Conservation (phyloP, 2,797 vertebrate species). For the Darevskia mixta region DNA sequence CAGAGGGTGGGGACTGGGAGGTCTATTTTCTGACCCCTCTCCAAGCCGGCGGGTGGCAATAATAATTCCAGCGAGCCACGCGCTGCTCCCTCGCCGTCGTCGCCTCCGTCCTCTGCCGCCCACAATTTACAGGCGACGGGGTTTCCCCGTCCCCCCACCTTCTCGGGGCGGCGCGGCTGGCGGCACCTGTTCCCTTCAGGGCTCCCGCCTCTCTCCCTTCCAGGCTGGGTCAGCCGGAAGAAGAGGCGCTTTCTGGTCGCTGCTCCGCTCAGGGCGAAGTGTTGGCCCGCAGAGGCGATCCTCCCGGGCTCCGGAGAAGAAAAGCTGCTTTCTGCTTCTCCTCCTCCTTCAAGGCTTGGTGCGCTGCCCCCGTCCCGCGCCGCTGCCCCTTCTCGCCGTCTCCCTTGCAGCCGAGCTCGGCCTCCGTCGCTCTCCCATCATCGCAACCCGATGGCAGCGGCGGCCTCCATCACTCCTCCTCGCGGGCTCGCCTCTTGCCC, state of each 20-base stretch:
- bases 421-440: constrained; percentile 54
- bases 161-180: background rate
- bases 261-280: background rate
- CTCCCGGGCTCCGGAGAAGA: background rate
- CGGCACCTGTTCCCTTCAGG: constrained; percentile 26
- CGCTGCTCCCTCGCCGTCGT: background rate
- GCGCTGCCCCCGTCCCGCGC: constrained; percentile 32
- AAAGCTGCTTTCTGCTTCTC: too few relatives aligned
- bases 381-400: constrained; percentile 51
- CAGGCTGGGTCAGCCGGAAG: background rate
- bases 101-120: background rate
- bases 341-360: constrained; percentile 28
- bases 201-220: background rate
- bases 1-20: constrained; percentile 34
- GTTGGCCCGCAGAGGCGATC: background rate
- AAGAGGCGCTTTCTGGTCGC: background rate
- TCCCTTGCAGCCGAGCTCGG: constrained; percentile 45
- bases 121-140: too few relatives aligned
- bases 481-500: constrained; percentile 8
- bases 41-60: background rate
- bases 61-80: background rate
- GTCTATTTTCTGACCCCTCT: background rate
- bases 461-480: background rate
- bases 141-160: too few relatives aligned
- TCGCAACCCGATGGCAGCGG: constrained; percentile 35